Conservation (phyloP, 2,888 invertebrate genomes). For the Hartigia nigra region DNA sequence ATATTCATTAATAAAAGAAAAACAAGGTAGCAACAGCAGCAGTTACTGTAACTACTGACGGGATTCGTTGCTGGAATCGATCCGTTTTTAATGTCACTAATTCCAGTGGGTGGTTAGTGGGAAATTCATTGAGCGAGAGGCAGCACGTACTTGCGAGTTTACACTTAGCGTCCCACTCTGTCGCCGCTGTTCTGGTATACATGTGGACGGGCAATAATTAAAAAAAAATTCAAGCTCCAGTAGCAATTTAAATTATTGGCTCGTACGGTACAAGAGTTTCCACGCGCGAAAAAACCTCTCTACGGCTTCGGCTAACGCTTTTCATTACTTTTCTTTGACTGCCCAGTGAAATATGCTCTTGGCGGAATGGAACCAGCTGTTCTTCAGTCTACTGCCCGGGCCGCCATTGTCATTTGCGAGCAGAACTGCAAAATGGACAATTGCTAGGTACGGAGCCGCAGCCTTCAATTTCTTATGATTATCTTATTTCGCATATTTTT, state of each 20-base stretch:
- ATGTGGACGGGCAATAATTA: neutral
- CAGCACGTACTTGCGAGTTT: neutral
- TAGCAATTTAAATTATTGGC: neutral
- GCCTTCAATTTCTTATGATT: neutral
- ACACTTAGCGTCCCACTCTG: neutral
- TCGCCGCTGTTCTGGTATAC: neutral
- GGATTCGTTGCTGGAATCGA: neutral
- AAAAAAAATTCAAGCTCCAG: neutral
- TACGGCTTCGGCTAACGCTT: neutral
- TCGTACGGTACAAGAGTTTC: neutral
- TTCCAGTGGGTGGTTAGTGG: neutral
- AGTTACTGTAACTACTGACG: neutral
- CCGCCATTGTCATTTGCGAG: neutral
- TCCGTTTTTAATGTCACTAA: neutral
- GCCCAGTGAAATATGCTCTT: neutral
- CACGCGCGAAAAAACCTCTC: neutral
- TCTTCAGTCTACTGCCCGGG: neutral
- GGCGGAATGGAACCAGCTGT: neutral
- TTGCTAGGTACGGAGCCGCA: too few species aligned
- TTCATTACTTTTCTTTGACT: neutral
- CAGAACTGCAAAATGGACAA: neutral
- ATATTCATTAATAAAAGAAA: neutral
- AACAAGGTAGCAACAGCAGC: neutral
- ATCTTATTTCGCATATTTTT: too few species aligned
- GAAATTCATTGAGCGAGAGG: neutral